phyloP scores from a whole-genome alignment of 2,888 invertebrate species.

The Periphyllus acericola region DNA sequence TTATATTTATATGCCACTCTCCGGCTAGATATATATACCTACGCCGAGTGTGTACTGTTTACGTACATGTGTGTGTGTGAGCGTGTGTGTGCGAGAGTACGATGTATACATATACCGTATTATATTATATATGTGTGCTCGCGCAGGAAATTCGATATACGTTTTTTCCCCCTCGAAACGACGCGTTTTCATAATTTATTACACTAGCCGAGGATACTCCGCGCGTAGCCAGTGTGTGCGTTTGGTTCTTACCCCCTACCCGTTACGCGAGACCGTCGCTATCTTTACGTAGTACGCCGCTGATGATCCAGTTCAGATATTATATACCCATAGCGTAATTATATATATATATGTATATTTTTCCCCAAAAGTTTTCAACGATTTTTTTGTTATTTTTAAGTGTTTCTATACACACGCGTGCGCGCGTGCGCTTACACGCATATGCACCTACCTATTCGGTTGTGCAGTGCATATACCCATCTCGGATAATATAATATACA shows the following conservation, averaged over 20 bases:
- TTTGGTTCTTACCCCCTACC: background rate
- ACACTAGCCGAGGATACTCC: constrained; percentile 1
- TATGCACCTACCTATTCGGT: too few relatives aligned
- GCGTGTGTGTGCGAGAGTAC: background rate
- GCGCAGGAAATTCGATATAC: constrained; percentile 46
- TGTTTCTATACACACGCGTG: too few relatives aligned
- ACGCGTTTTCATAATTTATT: constrained; percentile 40
- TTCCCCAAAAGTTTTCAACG: too few relatives aligned
- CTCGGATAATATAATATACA: too few relatives aligned
- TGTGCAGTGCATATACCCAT: too few relatives aligned
- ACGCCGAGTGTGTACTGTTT: background rate
- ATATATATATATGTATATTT: too few relatives aligned
- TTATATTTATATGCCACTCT: background rate
- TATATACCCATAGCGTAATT: background rate
- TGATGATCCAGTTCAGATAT: background rate
- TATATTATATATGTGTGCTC: too few relatives aligned
- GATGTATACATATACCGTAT: background rate
- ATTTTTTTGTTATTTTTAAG: too few relatives aligned
- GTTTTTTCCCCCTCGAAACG: constrained; percentile 3
- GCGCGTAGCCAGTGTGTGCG: background rate
- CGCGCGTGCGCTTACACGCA: too few relatives aligned
- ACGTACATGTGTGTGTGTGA: background rate
- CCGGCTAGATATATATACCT: too few relatives aligned
- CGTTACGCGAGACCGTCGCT: too few relatives aligned
- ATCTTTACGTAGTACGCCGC: too few relatives aligned